Percentiles rank a stretch among this genome's conserved stretches.
Evolutionary conservation across 2,888 invertebrate genomes (phyloP).

Genomic region (Carpatolechia fugitivella): DNA sequence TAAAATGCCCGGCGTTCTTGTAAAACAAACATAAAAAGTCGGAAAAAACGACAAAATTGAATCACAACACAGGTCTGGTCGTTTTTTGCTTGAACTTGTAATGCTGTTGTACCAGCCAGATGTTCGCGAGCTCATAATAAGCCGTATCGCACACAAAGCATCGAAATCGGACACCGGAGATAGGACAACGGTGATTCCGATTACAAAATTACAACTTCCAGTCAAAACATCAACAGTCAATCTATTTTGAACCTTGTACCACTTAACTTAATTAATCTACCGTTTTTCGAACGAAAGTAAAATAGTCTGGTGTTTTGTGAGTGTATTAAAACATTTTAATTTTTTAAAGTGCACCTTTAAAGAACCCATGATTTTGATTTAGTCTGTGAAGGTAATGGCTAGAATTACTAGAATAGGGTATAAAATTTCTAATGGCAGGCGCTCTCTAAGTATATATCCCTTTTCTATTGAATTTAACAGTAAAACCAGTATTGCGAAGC

Average conservation of each 20-base stretch:
- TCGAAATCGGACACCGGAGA: slow-evolving; percentile 77
- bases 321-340: slow-evolving; percentile 65
- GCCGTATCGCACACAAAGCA: slow-evolving; percentile 76
- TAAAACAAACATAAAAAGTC: slow-evolving; percentile 4
- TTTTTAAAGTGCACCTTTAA: slow-evolving; percentile 63
- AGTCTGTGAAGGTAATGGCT: slow-evolving; percentile 8
- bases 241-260: slow-evolving; percentile 36
- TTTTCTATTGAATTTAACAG: slow-evolving; percentile 44
- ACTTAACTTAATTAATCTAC: slow-evolving; percentile 23
- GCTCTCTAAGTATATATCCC: slow-evolving; percentile 23
- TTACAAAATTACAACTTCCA: slow-evolving; percentile 50
- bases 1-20: background rate
- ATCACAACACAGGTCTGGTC: slow-evolving; percentile 36
- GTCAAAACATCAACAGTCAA: slow-evolving; percentile 24
- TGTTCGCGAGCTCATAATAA: slow-evolving; percentile 75
- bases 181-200: slow-evolving; percentile 65
- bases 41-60: slow-evolving; percentile 43
- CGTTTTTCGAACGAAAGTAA: background rate
- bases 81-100: slow-evolving; percentile 65
- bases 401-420: background rate
- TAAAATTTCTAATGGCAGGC: background rate
- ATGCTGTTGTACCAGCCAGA: slow-evolving; percentile 66
- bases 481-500: slow-evolving; percentile 45
- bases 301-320: slow-evolving; percentile 1
- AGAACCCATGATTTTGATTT: slow-evolving; percentile 41